Percentiles rank a stretch among this genome's conserved stretches.
Conservation (phyloP, 1,140 invertebrate genomes). For the Drosophila melanogaster region DNA sequence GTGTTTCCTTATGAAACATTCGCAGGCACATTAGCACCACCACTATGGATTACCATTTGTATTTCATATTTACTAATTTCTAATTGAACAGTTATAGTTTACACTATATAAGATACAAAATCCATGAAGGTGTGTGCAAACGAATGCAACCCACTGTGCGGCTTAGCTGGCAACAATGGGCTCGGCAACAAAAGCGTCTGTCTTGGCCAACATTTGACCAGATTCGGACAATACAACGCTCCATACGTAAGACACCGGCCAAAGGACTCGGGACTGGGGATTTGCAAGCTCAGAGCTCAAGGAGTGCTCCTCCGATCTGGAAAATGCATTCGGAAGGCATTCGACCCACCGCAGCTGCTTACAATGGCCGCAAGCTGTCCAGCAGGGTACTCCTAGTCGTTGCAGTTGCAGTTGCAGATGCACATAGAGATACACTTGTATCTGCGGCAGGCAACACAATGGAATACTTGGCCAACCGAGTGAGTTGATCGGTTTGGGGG, state of each 20-base stretch:
- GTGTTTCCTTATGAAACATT: neutral
- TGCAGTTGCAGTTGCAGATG: neutral
- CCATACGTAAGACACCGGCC: neutral
- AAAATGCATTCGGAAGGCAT: conserved; percentile 31
- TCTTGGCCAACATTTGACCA: conserved; percentile 24
- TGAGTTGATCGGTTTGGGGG: conserved; percentile 38
- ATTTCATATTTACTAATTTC: no score
- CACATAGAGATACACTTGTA: neutral
- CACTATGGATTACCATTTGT: no score
- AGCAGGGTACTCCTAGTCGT: neutral
- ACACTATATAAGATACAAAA: no score
- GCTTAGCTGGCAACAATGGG: conserved; percentile 3
- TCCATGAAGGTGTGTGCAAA: neutral
- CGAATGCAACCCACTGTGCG: conserved; percentile 8
- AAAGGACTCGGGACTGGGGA: neutral
- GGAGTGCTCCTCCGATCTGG: conserved; percentile 13
- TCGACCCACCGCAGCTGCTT: conserved; percentile 35
- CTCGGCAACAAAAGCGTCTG: conserved; percentile 6
- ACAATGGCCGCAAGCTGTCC: conserved; percentile 61
- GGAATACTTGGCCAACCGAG: conserved; percentile 2
- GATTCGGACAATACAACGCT: conserved; percentile 19
- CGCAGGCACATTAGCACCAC: no score
- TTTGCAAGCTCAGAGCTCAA: neutral
- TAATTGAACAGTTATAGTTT: no score
- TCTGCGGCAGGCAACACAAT: neutral